These are phyloP conservation scores for Machimus atricapillus DNA, from an alignment of 2,888 invertebrate species.

Conservation along the genomic window DNA sequence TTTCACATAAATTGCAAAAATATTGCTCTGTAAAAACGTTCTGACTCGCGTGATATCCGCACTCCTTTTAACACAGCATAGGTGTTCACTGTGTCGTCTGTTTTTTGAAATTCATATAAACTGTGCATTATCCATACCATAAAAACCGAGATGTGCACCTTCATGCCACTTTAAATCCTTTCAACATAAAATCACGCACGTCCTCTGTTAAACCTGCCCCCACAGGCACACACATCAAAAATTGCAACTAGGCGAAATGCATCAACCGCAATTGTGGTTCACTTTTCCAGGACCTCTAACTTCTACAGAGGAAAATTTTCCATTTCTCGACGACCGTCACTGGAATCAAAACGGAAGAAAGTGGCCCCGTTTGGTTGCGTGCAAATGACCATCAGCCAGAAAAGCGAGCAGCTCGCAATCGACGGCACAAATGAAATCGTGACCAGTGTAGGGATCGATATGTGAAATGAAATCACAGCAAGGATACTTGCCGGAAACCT, in stretches of 20 bases:
- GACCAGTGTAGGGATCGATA: neutral
- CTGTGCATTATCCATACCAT: neutral
- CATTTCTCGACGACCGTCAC: neutral
- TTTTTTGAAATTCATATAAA: neutral
- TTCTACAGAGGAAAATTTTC: neutral
- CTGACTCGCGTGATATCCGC: neutral
- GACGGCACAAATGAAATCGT: neutral
- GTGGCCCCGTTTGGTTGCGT: neutral
- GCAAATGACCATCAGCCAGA: conserved; percentile 13
- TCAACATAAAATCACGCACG: neutral
- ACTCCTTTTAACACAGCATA: neutral
- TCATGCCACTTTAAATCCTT: neutral
- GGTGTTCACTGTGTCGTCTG: neutral
- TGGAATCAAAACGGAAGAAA: conserved; percentile 6
- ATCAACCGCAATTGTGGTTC: neutral
- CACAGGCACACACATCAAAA: neutral
- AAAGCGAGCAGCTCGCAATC: neutral
- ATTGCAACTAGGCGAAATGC: neutral
- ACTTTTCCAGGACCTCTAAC: neutral
- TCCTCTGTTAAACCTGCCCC: neutral
- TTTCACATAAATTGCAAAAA: neutral
- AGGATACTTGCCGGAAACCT: neutral
- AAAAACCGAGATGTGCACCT: neutral
- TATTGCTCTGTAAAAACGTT: neutral
- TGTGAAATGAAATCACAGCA: neutral